Base-by-base conservation (phyloP, 2,888 invertebrate genomes). In the Dusona sp. region DNA sequence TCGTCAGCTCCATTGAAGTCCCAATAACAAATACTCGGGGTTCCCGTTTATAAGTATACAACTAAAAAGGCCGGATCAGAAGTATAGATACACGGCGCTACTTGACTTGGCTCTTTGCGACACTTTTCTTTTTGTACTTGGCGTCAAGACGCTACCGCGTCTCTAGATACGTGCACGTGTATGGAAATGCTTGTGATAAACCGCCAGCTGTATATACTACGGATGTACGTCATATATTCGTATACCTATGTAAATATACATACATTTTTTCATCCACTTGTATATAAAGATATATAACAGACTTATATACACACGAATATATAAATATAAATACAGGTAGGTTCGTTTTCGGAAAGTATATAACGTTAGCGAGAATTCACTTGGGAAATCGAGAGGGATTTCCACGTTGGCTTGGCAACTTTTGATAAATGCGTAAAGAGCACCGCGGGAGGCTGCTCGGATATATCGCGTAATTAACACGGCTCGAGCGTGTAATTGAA, bases 341-440 rank as follows among this genome's bases (percentile, higher is more conserved):
- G 54, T 70, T 61, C 45, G n/a, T 19, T 45, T 70, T 48, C 42
- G 57, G 29, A 64, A 42, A 22, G 54, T 22, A 73, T 68, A 75
- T 42, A 80, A 67, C 79, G 65, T 77, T 57, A 22, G 72, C 65
- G 70, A 38, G 73, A 84, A 87, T 86, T 87, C 91, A 85, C 91
- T 74, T 86, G 91, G 91, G 91, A 91, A 91, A 91, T 91, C 90
- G 91, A 80, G 84, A 82, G 85, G 86, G 48, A 83, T 89, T 89
- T 87, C 88, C 45, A 87, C 88, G 86, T 88, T 79, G 65, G 72
- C 78, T 57, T 88, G 87, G 79, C 83, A 88, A 87, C 89, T 90
- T 79, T 70, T 91, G 91, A 90, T 91, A 90, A 91, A 91, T 88
- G 89, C 75, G 81, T 87, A 79, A 83, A 77, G 83, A 87, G 84